These are phyloP conservation scores for Sarcophaga peregrina DNA, from an alignment of 1,140 invertebrate genomes.

Conservation along the genomic window DNA sequence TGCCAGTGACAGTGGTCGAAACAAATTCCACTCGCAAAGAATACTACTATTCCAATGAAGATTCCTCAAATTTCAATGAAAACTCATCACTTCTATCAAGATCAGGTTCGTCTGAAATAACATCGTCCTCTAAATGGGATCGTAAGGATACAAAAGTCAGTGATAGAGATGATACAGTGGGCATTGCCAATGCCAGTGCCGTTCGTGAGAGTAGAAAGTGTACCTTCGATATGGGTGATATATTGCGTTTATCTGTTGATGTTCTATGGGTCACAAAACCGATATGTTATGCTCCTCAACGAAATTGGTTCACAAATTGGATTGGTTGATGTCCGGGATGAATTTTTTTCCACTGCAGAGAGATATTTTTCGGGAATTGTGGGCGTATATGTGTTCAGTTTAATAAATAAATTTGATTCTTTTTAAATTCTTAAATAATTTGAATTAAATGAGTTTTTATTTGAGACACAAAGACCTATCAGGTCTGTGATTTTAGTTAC, in stretches of 20 bases:
- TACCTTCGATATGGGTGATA: conserved; percentile 59
- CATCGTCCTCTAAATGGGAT: not conserved
- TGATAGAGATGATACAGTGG: not conserved
- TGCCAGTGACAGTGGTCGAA: conserved; percentile 53
- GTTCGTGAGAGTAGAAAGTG: conserved; percentile 58
- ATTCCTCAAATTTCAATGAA: conserved; percentile 40
- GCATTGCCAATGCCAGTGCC: conserved; percentile 32
- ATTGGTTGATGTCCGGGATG: conserved; percentile 49
- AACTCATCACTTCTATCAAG: not conserved
- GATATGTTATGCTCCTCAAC: conserved; percentile 56
- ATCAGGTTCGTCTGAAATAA: not conserved
- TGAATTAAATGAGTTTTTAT: too few relatives aligned
- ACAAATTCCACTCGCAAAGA: conserved; percentile 62
- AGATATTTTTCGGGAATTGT: not conserved
- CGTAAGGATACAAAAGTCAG: not conserved
- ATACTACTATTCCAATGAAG: conserved; percentile 62
- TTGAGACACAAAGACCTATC: too few relatives aligned
- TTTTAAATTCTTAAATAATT: too few relatives aligned
- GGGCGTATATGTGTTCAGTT: not conserved
- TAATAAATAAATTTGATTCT: too few relatives aligned
- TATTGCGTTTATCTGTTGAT: conserved; percentile 59
- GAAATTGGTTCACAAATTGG: conserved; percentile 61
- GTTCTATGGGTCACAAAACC: conserved; percentile 62
- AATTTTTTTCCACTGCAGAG: not conserved
- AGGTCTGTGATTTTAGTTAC: too few relatives aligned